Conservation (phyloP, 1,140 invertebrate species). For the Brachionus plicatilis region DNA sequence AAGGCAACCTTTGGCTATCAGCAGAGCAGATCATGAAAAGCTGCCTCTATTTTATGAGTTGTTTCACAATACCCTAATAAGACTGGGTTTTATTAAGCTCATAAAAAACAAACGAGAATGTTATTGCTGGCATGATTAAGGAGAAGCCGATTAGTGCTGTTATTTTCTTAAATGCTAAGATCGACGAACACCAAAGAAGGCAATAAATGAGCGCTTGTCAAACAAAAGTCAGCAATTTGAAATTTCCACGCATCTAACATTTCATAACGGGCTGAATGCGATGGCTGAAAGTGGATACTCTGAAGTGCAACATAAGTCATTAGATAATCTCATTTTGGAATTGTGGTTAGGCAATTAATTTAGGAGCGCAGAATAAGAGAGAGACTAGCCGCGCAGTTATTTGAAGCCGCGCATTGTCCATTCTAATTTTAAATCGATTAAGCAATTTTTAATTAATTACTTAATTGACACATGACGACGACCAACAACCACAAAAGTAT, state of each 20-base stretch:
- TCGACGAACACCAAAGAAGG: not conserved
- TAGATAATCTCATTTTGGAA: not conserved
- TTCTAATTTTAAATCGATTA: slow-evolving; percentile 5
- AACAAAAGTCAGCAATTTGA: not conserved
- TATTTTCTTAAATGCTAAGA: not conserved
- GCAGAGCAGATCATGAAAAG: not conserved
- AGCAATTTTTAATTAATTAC: slow-evolving; percentile 8
- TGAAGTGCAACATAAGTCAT: slow-evolving; percentile 24
- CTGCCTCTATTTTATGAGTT: not conserved
- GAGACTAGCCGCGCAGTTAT: not conserved
- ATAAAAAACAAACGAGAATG: not conserved
- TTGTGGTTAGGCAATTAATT: slow-evolving; percentile 13
- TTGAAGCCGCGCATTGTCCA: not conserved
- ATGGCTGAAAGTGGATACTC: not conserved
- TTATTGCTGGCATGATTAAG: not conserved
- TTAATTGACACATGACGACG: not conserved
- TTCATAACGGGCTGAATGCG: not conserved
- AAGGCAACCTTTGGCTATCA: not conserved
- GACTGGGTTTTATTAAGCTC: not conserved
- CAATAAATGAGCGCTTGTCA: not conserved
- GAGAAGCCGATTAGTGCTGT: not conserved
- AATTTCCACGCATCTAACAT: not conserved
- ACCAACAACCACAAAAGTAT: not conserved
- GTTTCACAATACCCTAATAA: slow-evolving; percentile 14
- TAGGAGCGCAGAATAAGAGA: not conserved